Conservation (phyloP, 2,113 vertebrate species). For the Sarotherodon lohbergeri region DNA sequence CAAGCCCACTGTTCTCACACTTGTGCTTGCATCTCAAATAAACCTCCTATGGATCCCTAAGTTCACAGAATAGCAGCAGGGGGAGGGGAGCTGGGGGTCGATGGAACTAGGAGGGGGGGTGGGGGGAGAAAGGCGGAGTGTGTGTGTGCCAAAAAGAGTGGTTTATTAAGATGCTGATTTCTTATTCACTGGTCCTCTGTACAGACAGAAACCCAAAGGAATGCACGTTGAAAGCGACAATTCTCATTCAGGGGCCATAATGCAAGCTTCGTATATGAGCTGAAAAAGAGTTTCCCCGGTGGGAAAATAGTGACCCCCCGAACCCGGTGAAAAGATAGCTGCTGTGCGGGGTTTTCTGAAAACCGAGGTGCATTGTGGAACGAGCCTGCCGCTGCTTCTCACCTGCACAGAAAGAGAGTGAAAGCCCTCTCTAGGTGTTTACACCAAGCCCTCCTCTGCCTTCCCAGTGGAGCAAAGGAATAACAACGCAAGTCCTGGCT, state of each 20-base stretch:
- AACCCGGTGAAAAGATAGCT: conserved; percentile 74
- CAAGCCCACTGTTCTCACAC: conserved; percentile 68
- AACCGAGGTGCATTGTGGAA: conserved; percentile 39
- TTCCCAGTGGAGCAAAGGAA: conserved; percentile 64
- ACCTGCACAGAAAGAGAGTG: conserved; percentile 54
- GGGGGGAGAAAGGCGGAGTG: background rate
- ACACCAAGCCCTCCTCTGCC: conserved; percentile 58
- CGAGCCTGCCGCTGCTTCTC: conserved; percentile 16
- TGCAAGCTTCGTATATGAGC: conserved; percentile 75
- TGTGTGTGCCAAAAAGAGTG: conserved; percentile 44
- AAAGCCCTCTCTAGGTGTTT: conserved; percentile 58
- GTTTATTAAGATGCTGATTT: conserved; percentile 80
- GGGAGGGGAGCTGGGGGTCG: conserved; percentile 6
- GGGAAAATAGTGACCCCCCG: conserved; percentile 85
- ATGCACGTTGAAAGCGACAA: conserved; percentile 52
- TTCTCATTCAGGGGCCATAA: conserved; percentile 79
- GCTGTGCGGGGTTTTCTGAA: background rate
- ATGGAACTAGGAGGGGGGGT: background rate
- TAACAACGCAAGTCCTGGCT: conserved; percentile 57
- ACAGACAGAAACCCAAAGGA: conserved; percentile 63
- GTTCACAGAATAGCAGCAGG: conserved; percentile 56
- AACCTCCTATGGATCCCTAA: conserved; percentile 71
- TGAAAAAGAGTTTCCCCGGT: conserved; percentile 80
- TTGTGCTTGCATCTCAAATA: conserved; percentile 63
- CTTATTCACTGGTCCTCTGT: conserved; percentile 64